Evolutionary conservation across 2,797 vertebrate species (phyloP), one percentile per base, ranked within the genome.

Genomic region (Gambusia yucatana): DNA sequence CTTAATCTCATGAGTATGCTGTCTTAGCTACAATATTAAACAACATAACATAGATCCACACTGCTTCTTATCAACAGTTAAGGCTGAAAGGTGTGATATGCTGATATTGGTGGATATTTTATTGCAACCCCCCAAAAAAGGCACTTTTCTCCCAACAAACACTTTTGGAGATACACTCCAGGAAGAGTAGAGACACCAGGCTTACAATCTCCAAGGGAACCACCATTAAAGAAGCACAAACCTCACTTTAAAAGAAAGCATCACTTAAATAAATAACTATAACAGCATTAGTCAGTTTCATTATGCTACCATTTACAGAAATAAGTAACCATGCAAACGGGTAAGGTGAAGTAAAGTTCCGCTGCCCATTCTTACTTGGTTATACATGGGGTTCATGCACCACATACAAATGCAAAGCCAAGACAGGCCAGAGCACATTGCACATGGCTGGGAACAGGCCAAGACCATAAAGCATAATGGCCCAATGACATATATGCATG

Each of bases 401-500:
- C 75, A 81, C 83, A 84, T 20, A 72, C 82, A 76, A 77, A 83
- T n/a, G 57, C 75, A 84, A 83, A 76, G 73, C 88, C 76, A 83
- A 84, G 85, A 84, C 44, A 72, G 59, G 63, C 81, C 17, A 71
- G 41, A 78, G 80, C 63, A 89, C 85, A 88, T 79, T 89, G 85
- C 86, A 88, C 91, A 90, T 84, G 91, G 78, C 87, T 80, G 78
- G 84, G 81, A 91, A 92, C 88, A 81, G 87, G 90, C 84, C 77
- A 59, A 93, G 41, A 83, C 82, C 88, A 84, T 28, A 71, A 77
- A 92, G 92, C 91, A 92, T 87, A 80, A 92, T 89, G 79, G 79
- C 79, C 76, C 83, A 76, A 72, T 63, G 87, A 94, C 82, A 86
- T 82, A 86, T 90, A 94, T 87, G 94, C 94, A 94, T 94, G 94